These are phyloP conservation scores for Xerus inauris DNA, from an alignment of 2,113 vertebrate genomes.

Conservation along the genomic window DNA sequence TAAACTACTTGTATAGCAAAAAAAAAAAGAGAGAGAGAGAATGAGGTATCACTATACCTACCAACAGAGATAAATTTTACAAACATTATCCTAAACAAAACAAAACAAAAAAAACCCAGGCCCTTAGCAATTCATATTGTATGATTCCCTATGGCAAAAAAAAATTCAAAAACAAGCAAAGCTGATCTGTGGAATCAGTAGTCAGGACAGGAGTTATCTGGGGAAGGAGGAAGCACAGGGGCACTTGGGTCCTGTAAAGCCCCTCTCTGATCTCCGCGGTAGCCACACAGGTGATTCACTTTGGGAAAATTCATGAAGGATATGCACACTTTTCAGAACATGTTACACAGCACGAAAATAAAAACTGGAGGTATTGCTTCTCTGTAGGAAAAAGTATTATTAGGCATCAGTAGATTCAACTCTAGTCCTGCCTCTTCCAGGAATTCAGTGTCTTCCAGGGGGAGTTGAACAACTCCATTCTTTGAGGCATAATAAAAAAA, in stretches of 20 bases:
- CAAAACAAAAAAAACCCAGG: neutral
- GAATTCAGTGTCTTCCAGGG: neutral
- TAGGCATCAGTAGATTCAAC: neutral
- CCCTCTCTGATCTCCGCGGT: neutral
- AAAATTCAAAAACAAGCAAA: neutral
- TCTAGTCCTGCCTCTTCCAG: neutral
- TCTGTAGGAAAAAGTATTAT: neutral
- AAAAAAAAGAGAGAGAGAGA: neutral
- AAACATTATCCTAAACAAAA: neutral
- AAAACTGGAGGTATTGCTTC: neutral
- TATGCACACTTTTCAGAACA: neutral
- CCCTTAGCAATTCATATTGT: neutral
- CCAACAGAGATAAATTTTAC: neutral
- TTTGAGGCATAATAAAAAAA: neutral
- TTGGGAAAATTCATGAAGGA: neutral
- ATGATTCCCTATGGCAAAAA: neutral
- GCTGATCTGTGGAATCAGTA: neutral
- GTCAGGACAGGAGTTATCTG: neutral
- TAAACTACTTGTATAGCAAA: neutral
- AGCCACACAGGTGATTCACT: neutral
- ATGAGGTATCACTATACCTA: neutral
- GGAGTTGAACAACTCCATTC: neutral
- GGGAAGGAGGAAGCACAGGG: neutral
- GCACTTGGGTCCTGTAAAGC: rapidly evolving
- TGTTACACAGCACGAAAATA: neutral